Evolutionary conservation across 1,140 invertebrate species (phyloP).

Genomic region (Conus ventricosus): DNA sequence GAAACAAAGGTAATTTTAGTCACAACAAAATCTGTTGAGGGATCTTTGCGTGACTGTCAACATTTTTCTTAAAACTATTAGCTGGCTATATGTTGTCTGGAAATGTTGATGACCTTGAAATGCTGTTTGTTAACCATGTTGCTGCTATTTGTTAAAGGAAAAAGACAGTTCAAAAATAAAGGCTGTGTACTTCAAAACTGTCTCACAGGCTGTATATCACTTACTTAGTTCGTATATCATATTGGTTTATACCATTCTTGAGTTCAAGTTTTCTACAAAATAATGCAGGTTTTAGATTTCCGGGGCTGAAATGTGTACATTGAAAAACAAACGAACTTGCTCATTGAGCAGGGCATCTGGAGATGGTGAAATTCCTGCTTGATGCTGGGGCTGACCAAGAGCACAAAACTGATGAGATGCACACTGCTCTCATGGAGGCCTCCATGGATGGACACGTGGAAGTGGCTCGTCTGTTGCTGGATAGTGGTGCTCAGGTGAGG

Average conservation of each 20-base stretch:
- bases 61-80: too few species aligned
- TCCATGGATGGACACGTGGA: slow-evolving; percentile 97
- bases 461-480: slow-evolving; percentile 76
- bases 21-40: too few species aligned
- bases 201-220: neutral
- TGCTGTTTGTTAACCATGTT: too few species aligned
- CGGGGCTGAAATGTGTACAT: neutral
- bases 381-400: slow-evolving; percentile 81
- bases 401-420: slow-evolving; percentile 99
- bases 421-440: slow-evolving; percentile 99
- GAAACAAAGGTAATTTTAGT: too few species aligned
- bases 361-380: slow-evolving; percentile 85
- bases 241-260: neutral
- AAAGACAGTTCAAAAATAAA: too few species aligned
- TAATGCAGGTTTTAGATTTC: neutral
- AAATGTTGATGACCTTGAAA: too few species aligned
- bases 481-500: slow-evolving; percentile 86
- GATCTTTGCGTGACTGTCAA: too few species aligned
- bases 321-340: slow-evolving; percentile 3
- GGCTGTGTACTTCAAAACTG: too few species aligned
- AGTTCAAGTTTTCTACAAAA: too few species aligned
- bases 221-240: neutral
- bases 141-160: too few species aligned
- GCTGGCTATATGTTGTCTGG: too few species aligned
- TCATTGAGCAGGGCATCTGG: slow-evolving; percentile 84